Evolutionary conservation across 2,797 vertebrate species (phyloP).

Genomic region (Orestias chungarensis): DNA sequence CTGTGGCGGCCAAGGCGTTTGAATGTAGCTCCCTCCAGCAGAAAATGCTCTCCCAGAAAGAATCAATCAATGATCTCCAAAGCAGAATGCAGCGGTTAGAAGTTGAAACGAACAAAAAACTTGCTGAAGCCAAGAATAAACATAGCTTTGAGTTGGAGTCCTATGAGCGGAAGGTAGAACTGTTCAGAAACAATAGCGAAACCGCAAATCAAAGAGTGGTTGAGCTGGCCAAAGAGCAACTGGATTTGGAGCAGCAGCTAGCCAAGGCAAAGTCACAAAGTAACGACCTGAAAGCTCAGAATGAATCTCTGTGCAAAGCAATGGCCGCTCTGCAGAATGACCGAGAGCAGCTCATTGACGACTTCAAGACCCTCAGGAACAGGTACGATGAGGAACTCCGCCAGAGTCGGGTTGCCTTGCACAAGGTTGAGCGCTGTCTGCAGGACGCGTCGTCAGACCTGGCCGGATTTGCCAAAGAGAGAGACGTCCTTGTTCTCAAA

Average conservation of each 20-base stretch:
- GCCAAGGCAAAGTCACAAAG: constrained; percentile 68
- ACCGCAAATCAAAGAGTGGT: constrained; percentile 65
- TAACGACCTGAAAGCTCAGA: constrained; percentile 77
- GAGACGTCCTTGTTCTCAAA: constrained; percentile 64
- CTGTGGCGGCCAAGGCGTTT: constrained; percentile 68
- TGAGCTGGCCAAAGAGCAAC: constrained; percentile 62
- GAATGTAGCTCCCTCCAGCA: constrained; percentile 80
- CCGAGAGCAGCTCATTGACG: constrained; percentile 84
- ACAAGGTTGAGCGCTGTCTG: constrained; percentile 73
- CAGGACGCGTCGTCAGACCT: constrained; percentile 73
- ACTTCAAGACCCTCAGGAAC: constrained; percentile 82
- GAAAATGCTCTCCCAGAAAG: constrained; percentile 54
- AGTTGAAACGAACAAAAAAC: constrained; percentile 59
- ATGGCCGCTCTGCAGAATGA: constrained; percentile 88
- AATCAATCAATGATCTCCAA: constrained; percentile 58
- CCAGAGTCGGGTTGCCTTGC: constrained; percentile 68
- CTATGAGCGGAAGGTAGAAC: constrained; percentile 58
- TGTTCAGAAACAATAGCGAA: constrained; percentile 71
- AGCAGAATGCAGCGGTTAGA: constrained; percentile 64
- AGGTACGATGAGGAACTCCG: constrained; percentile 79
- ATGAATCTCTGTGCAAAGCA: constrained; percentile 84
- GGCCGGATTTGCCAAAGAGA: constrained; percentile 68
- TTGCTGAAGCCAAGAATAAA: constrained; percentile 65
- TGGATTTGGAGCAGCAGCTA: constrained; percentile 70
- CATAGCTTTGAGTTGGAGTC: constrained; percentile 54